Evolutionary conservation across 2,888 invertebrate species (phyloP), one percentile per base, ranked within the genome.

Genomic region (Catonia carolina): DNA sequence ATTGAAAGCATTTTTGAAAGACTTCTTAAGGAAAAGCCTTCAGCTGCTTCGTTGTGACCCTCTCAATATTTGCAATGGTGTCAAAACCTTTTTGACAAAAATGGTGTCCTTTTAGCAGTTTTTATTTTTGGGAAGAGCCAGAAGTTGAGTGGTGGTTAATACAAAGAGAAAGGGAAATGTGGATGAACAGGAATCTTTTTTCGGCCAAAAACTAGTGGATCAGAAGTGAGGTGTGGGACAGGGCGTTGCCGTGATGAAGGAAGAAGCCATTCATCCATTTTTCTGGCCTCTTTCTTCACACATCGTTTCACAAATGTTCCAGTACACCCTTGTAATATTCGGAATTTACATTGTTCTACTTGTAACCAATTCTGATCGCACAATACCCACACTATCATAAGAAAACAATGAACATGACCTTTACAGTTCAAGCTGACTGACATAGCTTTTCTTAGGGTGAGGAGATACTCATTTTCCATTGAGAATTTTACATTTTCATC

Each of bases 251-350:
- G 31, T 48, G 31, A 12, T 7, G 48, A 48, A 31, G 27, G n/a
- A 27, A 17, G 33, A 48, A 48, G 31, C 31, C 48, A 48, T 48
- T 48, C 15, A 6, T n/a, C 22, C 47, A 47, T 47, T 20, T 48
- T 48, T 48, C 31, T 48, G 10, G 6, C 27, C 31, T 22, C 48
- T 27, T 48, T 48, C 48, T 31, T 14, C 33, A 31, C 14, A 27
- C 33, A 17, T 48, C 31, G 48, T 48, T 48, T 48, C 48, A 23
- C n/a, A n/a, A n/a, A n/a, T n/a, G n/a, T n/a, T n/a, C n/a, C n/a
- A n/a, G n/a, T n/a, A n/a, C n/a, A n/a, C n/a, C n/a, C n/a, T n/a
- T n/a, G n/a, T n/a, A n/a, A n/a, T n/a, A n/a, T n/a, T n/a, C 47
- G 22, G 22, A 47, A 2, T 22, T 47, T 42, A 42, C 47, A 33